A percentile compares a stretch with the other conserved stretches of the same genome.
These are phyloP conservation scores for Petaurus breviceps DNA, from an alignment of 2,113 vertebrate species.

Conservation along the genomic window DNA sequence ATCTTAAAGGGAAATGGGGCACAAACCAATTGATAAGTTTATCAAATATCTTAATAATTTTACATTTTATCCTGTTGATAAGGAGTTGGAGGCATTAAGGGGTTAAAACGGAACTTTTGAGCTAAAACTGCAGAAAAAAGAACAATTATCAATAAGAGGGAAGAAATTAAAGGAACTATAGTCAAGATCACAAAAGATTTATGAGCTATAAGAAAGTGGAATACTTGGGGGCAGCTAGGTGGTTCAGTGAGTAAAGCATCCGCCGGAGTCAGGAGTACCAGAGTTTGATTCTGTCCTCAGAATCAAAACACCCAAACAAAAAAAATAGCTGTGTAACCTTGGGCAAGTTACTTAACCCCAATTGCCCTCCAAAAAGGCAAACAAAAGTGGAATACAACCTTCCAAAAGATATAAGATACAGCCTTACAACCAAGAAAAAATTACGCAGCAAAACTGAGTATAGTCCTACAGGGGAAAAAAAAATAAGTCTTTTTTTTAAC, in stretches of 20 bases:
- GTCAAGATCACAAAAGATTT: neutral
- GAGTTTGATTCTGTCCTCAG: too few relatives aligned
- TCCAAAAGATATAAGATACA: neutral
- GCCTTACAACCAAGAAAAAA: neutral
- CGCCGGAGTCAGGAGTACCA: too few relatives aligned
- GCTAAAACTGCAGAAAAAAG: neutral
- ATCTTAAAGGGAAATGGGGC: neutral
- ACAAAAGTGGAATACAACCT: neutral
- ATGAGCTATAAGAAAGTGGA: neutral
- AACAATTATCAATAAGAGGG: neutral
- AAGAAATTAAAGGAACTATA: neutral
- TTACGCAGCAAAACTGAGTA: neutral
- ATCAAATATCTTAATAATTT: neutral
- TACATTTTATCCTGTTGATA: neutral
- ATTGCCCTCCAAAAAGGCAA: too few relatives aligned
- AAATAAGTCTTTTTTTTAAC: neutral
- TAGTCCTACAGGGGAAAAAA: neutral
- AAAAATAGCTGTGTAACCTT: too few relatives aligned
- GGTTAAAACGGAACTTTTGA: neutral
- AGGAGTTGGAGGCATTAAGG: neutral
- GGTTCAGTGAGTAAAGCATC: too few relatives aligned
- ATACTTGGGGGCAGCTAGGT: too few relatives aligned
- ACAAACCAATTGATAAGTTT: neutral
- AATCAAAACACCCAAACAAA: too few relatives aligned
- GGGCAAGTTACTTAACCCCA: too few relatives aligned